Conservation (phyloP, 2,113 vertebrate species). For the Tenebrosternarchus preto region DNA sequence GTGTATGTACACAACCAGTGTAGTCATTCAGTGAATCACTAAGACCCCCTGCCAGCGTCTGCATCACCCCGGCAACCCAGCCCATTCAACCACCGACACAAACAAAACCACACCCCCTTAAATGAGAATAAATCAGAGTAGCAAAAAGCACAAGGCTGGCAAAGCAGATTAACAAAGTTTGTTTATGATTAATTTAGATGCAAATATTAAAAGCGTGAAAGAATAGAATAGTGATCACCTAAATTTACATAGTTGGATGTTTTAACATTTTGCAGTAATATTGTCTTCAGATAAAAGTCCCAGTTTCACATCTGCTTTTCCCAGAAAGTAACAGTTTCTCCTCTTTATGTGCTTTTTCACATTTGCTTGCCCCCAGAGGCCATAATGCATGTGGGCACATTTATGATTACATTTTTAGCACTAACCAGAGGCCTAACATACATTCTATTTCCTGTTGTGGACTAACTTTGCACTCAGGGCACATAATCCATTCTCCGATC, state of each 20-base stretch:
- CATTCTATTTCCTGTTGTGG: background rate
- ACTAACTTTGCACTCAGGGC: constrained; percentile 28
- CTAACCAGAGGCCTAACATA: constrained; percentile 13
- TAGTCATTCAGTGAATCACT: constrained; percentile 41
- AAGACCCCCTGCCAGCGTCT: constrained; percentile 13
- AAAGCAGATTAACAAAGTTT: no score
- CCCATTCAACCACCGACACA: background rate
- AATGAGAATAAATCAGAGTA: background rate
- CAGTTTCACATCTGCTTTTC: background rate
- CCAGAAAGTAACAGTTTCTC: constrained; percentile 3
- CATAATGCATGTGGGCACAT: constrained; percentile 33
- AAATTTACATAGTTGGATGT: no score
- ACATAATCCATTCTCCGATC: constrained; percentile 29
- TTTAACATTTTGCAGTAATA: no score
- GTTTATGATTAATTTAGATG: no score
- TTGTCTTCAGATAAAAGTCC: background rate
- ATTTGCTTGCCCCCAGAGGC: background rate
- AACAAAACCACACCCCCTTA: background rate
- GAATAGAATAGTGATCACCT: no score
- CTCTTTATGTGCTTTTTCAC: background rate
- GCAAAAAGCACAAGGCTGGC: background rate
- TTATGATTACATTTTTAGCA: constrained; percentile 40
- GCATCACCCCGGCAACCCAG: background rate
- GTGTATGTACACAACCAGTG: constrained; percentile 10
- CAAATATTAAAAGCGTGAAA: no score